Evolutionary conservation across 2,797 vertebrate species (phyloP), one percentile per base, ranked within the genome.

Genomic region (Salarias fasciatus): DNA sequence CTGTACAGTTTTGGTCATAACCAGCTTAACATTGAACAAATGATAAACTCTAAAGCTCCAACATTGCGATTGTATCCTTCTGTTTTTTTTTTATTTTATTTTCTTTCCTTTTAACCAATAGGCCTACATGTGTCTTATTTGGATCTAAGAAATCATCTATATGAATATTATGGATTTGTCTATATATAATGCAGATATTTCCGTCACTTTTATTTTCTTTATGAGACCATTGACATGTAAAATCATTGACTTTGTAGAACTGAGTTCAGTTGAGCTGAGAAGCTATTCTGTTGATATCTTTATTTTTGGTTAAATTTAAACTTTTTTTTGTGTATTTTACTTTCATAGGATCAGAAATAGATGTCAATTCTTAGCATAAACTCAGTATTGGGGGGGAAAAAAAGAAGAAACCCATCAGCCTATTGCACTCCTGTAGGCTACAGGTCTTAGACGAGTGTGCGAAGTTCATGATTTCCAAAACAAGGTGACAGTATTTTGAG

Each of bases 1-100:
- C 93, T 98, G 97, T 98, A 98, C 95, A 98, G 96, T 93, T 97
- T 97, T 96, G 95, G 93, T 96, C 95, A 95, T 96, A 96, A 95
- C 94, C 94, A 95, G 92, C 95, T 96, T 97, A 97, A 96, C 94
- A 95, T 95, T 95, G 82, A 92, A 95, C 95, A 96, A 90, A 89
- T 95, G 93, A 96, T 88, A 88, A 86, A 90, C 85, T 89, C 88
- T 91, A 89, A 92, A 91, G 83, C 86, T 92, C 92, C 90, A 89
- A 92, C 90, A 88, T 88, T 75, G 80, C 90, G 91, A 93, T 92
- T 94, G 93, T 94, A 93, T 92, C 86, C 90, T 88, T 93, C 72
- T 86, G 61, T 62, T 77, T 71, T 33, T 59, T 63, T 67, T 59
- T 44, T 60, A 1, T 24, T 24, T 24, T 24, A 18, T 24, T 24